Percentiles rank a stretch among this genome's conserved stretches.
phyloP scores from a whole-genome alignment of 1,140 invertebrate species.

The Sipha flava region DNA sequence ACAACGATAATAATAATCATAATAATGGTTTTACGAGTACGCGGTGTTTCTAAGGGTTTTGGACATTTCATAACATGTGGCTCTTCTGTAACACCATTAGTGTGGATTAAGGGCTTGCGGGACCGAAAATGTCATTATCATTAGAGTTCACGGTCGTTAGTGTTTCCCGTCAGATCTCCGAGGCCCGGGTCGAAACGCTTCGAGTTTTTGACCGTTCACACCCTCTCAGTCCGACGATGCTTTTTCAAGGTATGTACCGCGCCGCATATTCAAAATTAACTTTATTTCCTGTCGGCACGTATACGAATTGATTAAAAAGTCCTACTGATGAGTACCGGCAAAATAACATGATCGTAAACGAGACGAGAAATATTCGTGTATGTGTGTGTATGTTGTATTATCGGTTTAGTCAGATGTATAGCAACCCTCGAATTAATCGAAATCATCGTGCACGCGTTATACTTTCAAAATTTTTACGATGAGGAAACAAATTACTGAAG shows the following conservation, averaged over 20 bases:
- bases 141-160: slow-evolving; percentile 22
- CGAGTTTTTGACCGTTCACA: not conserved
- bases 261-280: not conserved
- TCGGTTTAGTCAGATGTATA: no score
- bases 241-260: not conserved
- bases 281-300: not conserved
- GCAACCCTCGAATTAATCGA: not conserved
- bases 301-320: not conserved
- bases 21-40: not conserved
- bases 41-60: slow-evolving; percentile 10
- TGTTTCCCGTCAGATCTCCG: slow-evolving; percentile 8
- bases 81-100: slow-evolving; percentile 19
- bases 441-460: no score
- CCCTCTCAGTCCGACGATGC: not conserved
- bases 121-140: slow-evolving; percentile 23
- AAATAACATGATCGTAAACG: no score
- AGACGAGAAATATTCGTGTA: no score
- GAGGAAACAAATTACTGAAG: not conserved
- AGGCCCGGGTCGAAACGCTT: not conserved
- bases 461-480: not conserved
- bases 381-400: no score
- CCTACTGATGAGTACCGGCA: not conserved
- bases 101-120: not conserved
- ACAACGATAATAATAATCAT: not conserved
- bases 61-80: slow-evolving; percentile 19